Base-by-base conservation (phyloP, 2,797 vertebrate genomes). In the Iguana delicatissima region DNA sequence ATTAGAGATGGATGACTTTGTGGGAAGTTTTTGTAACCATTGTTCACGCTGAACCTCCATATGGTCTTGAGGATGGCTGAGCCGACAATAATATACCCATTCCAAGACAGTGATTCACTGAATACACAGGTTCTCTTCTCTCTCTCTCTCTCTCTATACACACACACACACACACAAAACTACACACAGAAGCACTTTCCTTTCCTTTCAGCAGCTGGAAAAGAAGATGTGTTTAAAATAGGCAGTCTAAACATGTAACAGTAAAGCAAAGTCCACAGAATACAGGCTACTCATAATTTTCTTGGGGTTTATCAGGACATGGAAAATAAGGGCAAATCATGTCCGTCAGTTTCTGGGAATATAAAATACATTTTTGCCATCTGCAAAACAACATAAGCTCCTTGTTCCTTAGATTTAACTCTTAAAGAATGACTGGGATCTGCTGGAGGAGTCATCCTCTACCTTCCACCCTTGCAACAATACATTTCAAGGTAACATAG, bases 321-420 rank as follows among this genome's bases (percentile, higher is more conserved):
- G 92, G 85, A 94, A 96, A 96, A 95, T 93, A 96, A 95, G 92
- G 89, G 91, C 76, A 86, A 94, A 92, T 94, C 89, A 94, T 84
- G 93, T 62, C 86, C 94, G 88, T 83, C 85, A 85, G 85, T 80
- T 95, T 94, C 88, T 89, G 95, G 91, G 90, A 95, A 96, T 92
- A 86, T 35, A 64, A 95, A 92, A 73, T 72, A 59, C 87, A 94
- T 89, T 94, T 90, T 80, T 90, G 91, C 1, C 8, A 79, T 52
- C 57, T 92, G 90, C 29, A 89, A 20, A 88, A 88, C 89, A 64
- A 77, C 85, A 57, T 29, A 72, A 87, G 9, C 20, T 86, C 76
- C 89, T 29, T 26, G 13, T 52, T 2, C 67, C 79, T 22, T 87
- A 82, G 22, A 35, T 86, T 84, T 91, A 90, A 62, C 59, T 62